Conservation (phyloP, 30 jellyfish, hydroid and myxozoan genomes). For the Rhopilema esculentum region DNA sequence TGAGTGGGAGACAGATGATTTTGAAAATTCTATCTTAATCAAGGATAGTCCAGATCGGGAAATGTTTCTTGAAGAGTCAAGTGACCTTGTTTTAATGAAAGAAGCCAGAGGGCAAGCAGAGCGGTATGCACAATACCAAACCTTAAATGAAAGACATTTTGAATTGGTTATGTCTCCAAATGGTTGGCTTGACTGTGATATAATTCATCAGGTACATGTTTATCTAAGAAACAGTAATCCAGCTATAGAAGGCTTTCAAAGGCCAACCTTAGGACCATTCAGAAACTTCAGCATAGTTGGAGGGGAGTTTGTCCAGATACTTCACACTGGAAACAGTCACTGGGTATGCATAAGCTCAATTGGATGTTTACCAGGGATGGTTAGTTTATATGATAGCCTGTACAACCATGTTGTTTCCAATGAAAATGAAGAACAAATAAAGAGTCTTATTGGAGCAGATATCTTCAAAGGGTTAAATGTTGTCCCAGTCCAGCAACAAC, state of each 20-base stretch:
- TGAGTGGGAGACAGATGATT: conserved; percentile 8
- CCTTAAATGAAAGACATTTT: conserved; percentile 41
- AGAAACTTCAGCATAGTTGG: conserved; percentile 27
- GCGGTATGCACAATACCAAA: conserved; percentile 36
- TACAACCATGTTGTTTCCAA: conserved; percentile 35
- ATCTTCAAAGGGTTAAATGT: conserved; percentile 40
- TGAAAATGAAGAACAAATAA: conserved; percentile 43
- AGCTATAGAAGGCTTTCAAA: conserved; percentile 49
- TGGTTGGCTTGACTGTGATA: conserved; percentile 69
- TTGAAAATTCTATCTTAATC: conserved; percentile 35
- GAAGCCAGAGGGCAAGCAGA: conserved; percentile 55
- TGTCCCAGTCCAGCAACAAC: conserved; percentile 56
- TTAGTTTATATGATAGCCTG: conserved; percentile 46
- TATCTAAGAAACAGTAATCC: conserved; percentile 60
- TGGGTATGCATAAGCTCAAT: conserved; percentile 61
- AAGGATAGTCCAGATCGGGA: conserved; percentile 50
- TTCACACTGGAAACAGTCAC: conserved; percentile 40
- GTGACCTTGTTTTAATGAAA: conserved; percentile 16
- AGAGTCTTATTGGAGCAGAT: conserved; percentile 47
- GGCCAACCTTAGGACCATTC: conserved; percentile 57
- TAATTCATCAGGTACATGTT: conserved; percentile 48
- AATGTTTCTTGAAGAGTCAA: conserved; percentile 30
- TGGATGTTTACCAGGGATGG: conserved; percentile 50
- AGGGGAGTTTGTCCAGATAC: conserved; percentile 54
- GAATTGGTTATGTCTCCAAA: conserved; percentile 50